A percentile compares a stretch with the other conserved stretches of the same genome.
phyloP scores from a whole-genome alignment of 2,797 vertebrate species.

The Discoglossus pictus region DNA sequence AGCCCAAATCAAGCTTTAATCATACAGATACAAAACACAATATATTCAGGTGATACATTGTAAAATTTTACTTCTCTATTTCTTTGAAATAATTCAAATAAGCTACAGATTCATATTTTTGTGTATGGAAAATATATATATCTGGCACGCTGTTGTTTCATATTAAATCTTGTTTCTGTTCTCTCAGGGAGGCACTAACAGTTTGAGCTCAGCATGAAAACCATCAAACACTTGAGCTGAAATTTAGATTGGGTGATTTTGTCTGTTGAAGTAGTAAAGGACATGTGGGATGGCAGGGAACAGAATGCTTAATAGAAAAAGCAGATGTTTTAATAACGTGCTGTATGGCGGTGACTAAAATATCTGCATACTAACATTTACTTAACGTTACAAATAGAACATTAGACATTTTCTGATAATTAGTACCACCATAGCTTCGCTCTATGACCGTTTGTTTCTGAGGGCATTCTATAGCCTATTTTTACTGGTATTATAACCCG shows the following conservation, averaged over 20 bases:
- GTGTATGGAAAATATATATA: conserved; percentile 70
- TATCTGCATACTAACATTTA: conserved; percentile 49
- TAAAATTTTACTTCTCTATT: conserved; percentile 2
- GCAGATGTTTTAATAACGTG: conserved; percentile 79
- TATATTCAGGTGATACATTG: conserved; percentile 7
- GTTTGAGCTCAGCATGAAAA: conserved; percentile 81
- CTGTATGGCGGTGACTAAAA: conserved; percentile 65
- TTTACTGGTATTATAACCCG: too few relatives aligned
- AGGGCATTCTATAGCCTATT: too few relatives aligned
- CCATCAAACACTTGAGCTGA: conserved; percentile 83
- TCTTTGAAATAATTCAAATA: conserved; percentile 24
- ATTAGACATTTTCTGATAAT: background rate
- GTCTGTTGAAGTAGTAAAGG: conserved; percentile 79
- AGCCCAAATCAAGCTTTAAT: too few relatives aligned
- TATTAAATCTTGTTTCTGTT: conserved; percentile 78
- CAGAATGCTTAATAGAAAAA: conserved; percentile 71
- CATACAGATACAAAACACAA: background rate
- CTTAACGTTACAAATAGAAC: conserved; percentile 36
- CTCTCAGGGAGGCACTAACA: conserved; percentile 79
- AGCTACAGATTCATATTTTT: conserved; percentile 14
- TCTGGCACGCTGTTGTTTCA: conserved; percentile 79
- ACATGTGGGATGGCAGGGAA: conserved; percentile 70
- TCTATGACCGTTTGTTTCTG: too few relatives aligned
- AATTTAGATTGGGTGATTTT: conserved; percentile 84
- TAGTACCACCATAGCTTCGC: too few relatives aligned